Base-by-base conservation (phyloP, 2,888 invertebrate genomes). In the Fissipunctia ypsillon region DNA sequence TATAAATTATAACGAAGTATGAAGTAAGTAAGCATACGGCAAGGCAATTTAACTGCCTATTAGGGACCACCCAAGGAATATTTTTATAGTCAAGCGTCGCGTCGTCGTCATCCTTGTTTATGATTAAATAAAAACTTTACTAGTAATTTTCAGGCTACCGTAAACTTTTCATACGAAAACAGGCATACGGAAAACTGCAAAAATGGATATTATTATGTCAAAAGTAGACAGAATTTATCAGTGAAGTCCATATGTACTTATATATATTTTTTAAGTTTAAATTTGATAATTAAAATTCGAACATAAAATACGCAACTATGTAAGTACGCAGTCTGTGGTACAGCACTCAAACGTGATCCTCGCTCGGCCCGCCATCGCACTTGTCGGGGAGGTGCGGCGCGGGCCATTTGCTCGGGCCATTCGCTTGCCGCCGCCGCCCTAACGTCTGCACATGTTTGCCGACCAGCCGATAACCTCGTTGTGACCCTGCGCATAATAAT, bases 381-480 rank as follows among this genome's bases (percentile, higher is more conserved):
- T 71, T 31, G 60, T n/a, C 67, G 59, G 66, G 41, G 60, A 28
- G 57, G 75, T 38, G 71, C 57, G 63, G 73, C 72, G 74, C 73
- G 80, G 85, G 87, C 78, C 79, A 81, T 80, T 84, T 76, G 52
- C 41, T 64, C 28, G 38, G 69, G 45, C 61, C 73, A 70, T 31
- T 31, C 56, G 31, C 66, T 61, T 64, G 73, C 79, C 75, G 82
- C 71, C 83, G 80, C 74, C 84, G 81, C 85, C 84, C 77, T 73
- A 65, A 71, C 81, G 84, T 87, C 86, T 84, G 86, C 82, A 84
- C 78, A 84, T 88, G 84, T 87, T 84, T 80, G 78, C 71, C 63
- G 59, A 76, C 78, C 67, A 81, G 65, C 76, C 76, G 87, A 83
- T 88, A 84, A 88, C 85, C 83, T 81, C 80, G 65, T 45, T 54